phyloP scores from a whole-genome alignment of 1,140 invertebrate genomes.

The Listronotus bonariensis region DNA sequence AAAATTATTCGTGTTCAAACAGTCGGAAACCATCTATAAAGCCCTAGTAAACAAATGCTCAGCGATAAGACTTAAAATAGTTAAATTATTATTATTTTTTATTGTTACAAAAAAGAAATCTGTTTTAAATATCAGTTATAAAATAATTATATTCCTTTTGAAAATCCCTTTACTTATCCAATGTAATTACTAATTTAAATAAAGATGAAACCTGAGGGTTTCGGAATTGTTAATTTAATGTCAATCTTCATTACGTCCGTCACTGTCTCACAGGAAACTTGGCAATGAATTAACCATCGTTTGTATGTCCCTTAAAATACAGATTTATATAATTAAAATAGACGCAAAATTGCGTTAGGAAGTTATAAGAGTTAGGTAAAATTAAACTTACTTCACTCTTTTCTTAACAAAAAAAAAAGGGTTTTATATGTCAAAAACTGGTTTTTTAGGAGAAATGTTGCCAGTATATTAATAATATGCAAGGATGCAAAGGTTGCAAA shows the following conservation, averaged over 20 bases:
- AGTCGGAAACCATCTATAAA: too few species aligned
- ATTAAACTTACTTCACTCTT: too few species aligned
- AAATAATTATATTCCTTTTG: too few species aligned
- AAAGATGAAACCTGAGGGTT: constrained; percentile 10
- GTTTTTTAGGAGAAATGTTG: background rate
- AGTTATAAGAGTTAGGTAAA: background rate
- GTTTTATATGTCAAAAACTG: background rate
- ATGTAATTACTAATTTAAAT: constrained; percentile 17
- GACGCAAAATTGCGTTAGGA: background rate
- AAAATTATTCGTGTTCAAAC: too few species aligned
- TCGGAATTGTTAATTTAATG: constrained; percentile 19
- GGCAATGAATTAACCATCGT: constrained; percentile 24
- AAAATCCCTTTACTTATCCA: background rate
- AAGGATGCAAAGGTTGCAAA: too few species aligned
- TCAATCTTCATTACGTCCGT: constrained; percentile 23
- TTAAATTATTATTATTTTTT: too few species aligned
- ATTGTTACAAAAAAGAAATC: too few species aligned
- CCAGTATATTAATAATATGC: too few species aligned
- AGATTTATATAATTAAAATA: constrained; percentile 20
- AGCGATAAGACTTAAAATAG: too few species aligned
- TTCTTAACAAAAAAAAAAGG: too few species aligned
- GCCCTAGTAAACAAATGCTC: too few species aligned
- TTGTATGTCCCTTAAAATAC: constrained; percentile 7
- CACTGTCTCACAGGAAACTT: constrained; percentile 4
- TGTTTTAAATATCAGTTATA: too few species aligned